Conservation (phyloP, 2,888 invertebrate genomes). For the Conops quadrifasciatus region DNA sequence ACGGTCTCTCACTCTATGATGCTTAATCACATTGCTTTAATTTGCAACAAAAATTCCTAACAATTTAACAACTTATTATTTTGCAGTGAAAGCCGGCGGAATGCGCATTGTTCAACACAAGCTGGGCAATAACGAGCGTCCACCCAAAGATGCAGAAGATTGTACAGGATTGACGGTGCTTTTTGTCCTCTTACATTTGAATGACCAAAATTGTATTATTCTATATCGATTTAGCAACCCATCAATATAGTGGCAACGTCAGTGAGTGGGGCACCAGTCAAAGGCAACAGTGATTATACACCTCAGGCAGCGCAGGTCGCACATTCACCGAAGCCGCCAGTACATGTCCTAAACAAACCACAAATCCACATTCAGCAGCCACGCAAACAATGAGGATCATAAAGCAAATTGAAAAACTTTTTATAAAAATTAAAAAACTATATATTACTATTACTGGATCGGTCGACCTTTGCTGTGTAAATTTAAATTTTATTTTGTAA, state of each 20-base stretch:
- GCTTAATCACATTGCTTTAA: too few relatives aligned
- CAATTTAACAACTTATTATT: too few relatives aligned
- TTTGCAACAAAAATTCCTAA: too few relatives aligned
- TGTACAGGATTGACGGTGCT: slow-evolving; percentile 77
- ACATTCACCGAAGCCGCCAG: slow-evolving; percentile 81
- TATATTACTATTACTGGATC: neutral
- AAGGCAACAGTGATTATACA: slow-evolving; percentile 88
- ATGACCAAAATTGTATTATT: slow-evolving; percentile 2
- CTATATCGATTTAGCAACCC: slow-evolving; percentile 55
- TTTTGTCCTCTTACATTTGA: slow-evolving; percentile 54
- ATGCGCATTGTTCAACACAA: slow-evolving; percentile 93
- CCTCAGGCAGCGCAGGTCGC: slow-evolving; percentile 88
- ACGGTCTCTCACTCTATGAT: too few relatives aligned
- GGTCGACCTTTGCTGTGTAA: neutral
- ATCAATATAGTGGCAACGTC: slow-evolving; percentile 74
- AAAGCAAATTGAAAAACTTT: neutral
- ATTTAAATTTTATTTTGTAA: neutral
- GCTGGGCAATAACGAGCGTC: slow-evolving; percentile 72
- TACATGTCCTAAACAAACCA: slow-evolving; percentile 70
- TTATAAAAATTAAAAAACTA: neutral
- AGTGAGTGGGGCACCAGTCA: slow-evolving; percentile 81
- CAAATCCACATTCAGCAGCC: slow-evolving; percentile 85
- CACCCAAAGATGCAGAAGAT: slow-evolving; percentile 75
- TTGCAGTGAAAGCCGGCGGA: slow-evolving; percentile 86
- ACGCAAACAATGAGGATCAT: slow-evolving; percentile 72